phyloP scores from a whole-genome alignment of 2,888 invertebrate species.

The Hirtodrosophila confusa region DNA sequence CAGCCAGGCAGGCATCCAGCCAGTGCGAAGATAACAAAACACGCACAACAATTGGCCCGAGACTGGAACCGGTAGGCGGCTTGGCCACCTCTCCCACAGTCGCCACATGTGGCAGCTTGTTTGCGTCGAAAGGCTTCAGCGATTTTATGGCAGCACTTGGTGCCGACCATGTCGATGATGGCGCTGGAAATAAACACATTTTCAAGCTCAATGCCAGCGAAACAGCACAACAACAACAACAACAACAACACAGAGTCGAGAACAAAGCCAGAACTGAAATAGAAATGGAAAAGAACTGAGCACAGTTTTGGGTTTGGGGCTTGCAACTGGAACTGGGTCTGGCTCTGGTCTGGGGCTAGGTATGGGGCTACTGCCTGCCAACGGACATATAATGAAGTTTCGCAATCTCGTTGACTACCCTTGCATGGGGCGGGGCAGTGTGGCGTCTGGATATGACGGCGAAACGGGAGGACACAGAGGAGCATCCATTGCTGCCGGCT shows the following conservation, averaged over 20 bases:
- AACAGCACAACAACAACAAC: conserved; percentile 30
- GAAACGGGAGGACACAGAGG: conserved; percentile 11
- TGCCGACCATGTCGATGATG: conserved; percentile 47
- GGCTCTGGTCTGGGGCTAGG: neutral
- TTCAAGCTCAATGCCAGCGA: conserved; percentile 77
- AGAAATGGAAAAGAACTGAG: conserved; percentile 65
- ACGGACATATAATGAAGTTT: conserved; percentile 76
- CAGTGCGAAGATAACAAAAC: conserved; percentile 69
- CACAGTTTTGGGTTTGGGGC: conserved; percentile 15
- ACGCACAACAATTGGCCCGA: conserved; percentile 69
- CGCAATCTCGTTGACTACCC: conserved; percentile 67
- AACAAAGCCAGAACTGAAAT: conserved; percentile 70
- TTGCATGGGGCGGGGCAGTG: conserved; percentile 25
- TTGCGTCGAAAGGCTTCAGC: conserved; percentile 71
- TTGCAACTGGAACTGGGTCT: conserved; percentile 33
- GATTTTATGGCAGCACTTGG: conserved; percentile 77
- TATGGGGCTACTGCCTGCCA: conserved; percentile 24
- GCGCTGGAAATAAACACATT: conserved; percentile 76
- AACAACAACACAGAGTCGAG: conserved; percentile 33
- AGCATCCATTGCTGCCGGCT: conserved; percentile 62
- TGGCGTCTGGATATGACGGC: conserved; percentile 50
- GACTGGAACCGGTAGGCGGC: conserved; percentile 19
- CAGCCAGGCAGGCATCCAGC: conserved; percentile 38
- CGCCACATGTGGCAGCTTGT: conserved; percentile 57
- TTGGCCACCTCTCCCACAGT: conserved; percentile 12